These are phyloP conservation scores for Dynastes tityus DNA, from an alignment of 2,888 invertebrate species.

Conservation along the genomic window DNA sequence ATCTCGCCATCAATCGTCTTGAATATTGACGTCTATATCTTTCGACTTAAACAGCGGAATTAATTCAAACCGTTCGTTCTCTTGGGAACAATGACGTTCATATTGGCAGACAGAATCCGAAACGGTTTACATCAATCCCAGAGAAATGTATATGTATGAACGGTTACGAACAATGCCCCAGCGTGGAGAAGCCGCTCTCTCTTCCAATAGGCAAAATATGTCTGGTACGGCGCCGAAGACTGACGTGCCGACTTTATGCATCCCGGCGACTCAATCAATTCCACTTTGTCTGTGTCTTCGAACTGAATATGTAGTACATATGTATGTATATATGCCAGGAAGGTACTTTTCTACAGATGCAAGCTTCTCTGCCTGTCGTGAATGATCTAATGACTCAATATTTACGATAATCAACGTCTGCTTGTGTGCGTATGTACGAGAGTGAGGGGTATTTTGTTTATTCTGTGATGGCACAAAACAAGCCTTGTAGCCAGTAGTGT, in stretches of 20 bases:
- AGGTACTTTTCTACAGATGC: background rate
- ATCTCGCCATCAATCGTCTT: background rate
- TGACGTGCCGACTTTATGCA: conserved; percentile 48
- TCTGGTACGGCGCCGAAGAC: conserved; percentile 44
- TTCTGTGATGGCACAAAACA: background rate
- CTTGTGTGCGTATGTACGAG: too few relatives aligned
- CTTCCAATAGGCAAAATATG: conserved; percentile 48
- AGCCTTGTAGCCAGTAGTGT: background rate
- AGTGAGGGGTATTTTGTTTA: conserved; percentile 23
- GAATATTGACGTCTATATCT: conserved; percentile 17
- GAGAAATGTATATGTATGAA: conserved; percentile 26
- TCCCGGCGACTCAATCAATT: conserved; percentile 49
- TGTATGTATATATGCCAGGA: background rate
- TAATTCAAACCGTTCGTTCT: conserved; percentile 17
- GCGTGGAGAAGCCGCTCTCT: background rate
- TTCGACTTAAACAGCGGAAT: background rate
- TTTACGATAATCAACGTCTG: conserved; percentile 30
- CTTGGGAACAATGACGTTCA: conserved; percentile 34
- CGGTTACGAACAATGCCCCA: conserved; percentile 29
- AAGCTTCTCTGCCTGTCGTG: background rate
- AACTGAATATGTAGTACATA: background rate
- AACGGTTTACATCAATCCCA: conserved; percentile 29
- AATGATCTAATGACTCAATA: conserved; percentile 44
- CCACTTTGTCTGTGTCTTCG: background rate
- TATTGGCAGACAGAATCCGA: conserved; percentile 7